phyloP scores from a whole-genome alignment of 2,888 invertebrate species.

The Macrophya annulata region DNA sequence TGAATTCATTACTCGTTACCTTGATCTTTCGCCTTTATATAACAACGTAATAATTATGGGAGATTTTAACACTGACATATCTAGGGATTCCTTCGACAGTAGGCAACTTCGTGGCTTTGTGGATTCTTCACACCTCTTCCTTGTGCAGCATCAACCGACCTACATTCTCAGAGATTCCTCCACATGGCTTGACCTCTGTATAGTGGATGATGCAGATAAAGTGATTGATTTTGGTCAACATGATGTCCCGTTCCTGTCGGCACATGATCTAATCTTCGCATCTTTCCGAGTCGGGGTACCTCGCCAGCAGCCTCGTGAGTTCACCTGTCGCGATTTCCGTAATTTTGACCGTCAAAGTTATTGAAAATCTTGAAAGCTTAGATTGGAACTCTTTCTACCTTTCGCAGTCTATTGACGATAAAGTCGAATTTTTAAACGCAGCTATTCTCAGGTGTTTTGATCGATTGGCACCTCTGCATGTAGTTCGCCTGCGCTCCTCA shows the following conservation, averaged over 20 bases:
- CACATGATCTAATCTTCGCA: not conserved
- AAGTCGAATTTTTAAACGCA: not conserved
- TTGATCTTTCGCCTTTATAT: not conserved
- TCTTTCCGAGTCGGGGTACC: not conserved
- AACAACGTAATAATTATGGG: not conserved
- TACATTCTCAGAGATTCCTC: not conserved
- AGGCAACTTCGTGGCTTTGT: not conserved
- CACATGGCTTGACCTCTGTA: not conserved
- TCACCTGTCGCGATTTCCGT: not conserved
- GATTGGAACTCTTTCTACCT: not conserved
- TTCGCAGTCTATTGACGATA: not conserved
- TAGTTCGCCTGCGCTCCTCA: not conserved
- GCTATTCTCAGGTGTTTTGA: not conserved
- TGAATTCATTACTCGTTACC: not conserved
- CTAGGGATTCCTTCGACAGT: no score
- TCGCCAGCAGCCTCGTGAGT: not conserved
- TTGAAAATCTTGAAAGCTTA: not conserved
- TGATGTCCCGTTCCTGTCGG: not conserved
- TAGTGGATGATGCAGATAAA: not conserved
- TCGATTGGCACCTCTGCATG: not conserved
- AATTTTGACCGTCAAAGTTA: not conserved
- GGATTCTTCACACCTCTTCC: not conserved
- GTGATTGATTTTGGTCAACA: not conserved
- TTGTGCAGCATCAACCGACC: not conserved
- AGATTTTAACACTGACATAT: not conserved